A percentile compares a stretch with the other conserved stretches of the same genome.
Conservation (phyloP, 2,888 invertebrate genomes). For the Rotaria sp. region DNA sequence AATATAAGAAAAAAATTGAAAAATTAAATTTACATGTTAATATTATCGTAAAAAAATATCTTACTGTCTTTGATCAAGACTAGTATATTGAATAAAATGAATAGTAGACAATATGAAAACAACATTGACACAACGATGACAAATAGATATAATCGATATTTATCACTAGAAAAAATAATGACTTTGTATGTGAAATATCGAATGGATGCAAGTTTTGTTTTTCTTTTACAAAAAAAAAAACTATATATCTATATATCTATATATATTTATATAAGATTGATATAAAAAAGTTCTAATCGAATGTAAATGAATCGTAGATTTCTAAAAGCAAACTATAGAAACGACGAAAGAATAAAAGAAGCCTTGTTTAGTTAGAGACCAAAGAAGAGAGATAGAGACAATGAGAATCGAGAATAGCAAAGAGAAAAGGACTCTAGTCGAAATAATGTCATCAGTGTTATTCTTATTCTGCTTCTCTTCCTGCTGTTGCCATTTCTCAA, state of each 20-base stretch:
- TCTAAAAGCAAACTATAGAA: background rate
- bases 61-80: background rate
- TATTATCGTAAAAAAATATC: background rate
- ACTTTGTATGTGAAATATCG: background rate
- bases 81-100: background rate
- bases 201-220: background rate
- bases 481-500: constrained; percentile 18
- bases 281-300: background rate
- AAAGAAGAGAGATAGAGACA: background rate
- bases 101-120: background rate
- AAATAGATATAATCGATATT: background rate
- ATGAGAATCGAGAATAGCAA: background rate
- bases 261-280: background rate
- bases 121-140: background rate
- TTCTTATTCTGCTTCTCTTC: background rate
- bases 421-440: background rate
- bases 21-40: no score
- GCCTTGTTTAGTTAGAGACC: background rate
- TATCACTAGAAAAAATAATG: background rate
- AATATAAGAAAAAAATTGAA: no score
- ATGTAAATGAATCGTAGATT: constrained; percentile 14
- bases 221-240: background rate
- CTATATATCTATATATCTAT: background rate
- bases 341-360: background rate
- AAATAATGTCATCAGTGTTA: constrained; percentile 24